phyloP scores from a whole-genome alignment of 2,797 vertebrate species.

The Toxotes lorentzi region DNA sequence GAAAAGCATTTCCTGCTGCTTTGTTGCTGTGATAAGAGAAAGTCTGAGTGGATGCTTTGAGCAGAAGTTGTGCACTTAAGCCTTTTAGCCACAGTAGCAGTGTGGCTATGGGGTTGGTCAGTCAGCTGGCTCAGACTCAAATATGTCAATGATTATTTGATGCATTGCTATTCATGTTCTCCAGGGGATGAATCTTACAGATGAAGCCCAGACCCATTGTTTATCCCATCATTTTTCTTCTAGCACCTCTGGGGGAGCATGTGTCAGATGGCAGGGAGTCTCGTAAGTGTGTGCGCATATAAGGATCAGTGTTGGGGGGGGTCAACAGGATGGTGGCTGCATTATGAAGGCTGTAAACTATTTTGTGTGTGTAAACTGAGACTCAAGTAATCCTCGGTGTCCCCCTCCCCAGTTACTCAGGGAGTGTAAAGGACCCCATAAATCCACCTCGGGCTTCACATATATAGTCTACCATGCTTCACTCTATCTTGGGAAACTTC shows the following conservation, averaged over 20 bases:
- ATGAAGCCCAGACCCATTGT: background rate
- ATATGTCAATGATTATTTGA: background rate
- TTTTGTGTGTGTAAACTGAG: constrained; percentile 72
- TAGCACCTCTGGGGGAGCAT: constrained; percentile 24
- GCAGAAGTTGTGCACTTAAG: background rate
- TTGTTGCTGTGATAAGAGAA: constrained; percentile 58
- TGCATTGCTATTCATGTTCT: background rate
- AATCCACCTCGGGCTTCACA: constrained; percentile 61
- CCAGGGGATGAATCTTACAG: background rate
- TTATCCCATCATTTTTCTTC: background rate
- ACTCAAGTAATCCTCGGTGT: constrained; percentile 67
- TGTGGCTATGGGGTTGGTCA: background rate
- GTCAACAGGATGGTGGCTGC: constrained; percentile 48
- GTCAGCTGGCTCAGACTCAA: background rate
- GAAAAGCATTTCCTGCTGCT: constrained; percentile 71
- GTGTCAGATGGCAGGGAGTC: constrained; percentile 55
- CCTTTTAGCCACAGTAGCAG: background rate
- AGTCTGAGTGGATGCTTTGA: constrained; percentile 56
- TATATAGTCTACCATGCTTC: constrained; percentile 30
- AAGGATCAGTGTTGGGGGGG: constrained; percentile 60
- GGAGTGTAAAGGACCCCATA: constrained; percentile 67
- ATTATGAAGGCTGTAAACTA: constrained; percentile 63
- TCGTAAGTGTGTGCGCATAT: constrained; percentile 35
- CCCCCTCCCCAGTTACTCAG: constrained; percentile 47
- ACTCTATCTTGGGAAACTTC: constrained; percentile 60